Evolutionary conservation across 2,797 vertebrate species (phyloP).

Genomic region (Peromyscus nudipes): DNA sequence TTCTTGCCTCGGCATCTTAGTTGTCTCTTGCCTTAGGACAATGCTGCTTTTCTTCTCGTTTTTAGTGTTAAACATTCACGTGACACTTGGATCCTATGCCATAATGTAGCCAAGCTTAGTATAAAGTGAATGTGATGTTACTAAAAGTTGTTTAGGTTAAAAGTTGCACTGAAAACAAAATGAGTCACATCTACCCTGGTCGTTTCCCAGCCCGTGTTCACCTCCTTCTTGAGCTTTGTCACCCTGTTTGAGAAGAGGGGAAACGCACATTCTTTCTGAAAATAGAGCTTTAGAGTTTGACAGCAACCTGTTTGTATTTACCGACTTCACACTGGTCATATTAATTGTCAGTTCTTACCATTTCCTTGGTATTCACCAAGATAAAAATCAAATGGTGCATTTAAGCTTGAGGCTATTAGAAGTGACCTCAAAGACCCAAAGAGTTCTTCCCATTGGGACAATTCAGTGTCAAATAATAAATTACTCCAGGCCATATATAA

Average conservation of each 20-base stretch:
- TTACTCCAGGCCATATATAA: not conserved
- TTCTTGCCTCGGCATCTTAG: not conserved
- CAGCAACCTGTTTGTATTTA: slow-evolving; percentile 1
- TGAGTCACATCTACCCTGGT: not conserved
- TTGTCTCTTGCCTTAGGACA: not conserved
- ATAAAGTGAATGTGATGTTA: not conserved
- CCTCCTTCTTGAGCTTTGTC: not conserved
- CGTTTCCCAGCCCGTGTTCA: not conserved
- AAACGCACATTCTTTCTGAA: not conserved
- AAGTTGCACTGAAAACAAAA: not conserved
- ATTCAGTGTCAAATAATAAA: slow-evolving; percentile 22
- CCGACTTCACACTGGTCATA: not conserved
- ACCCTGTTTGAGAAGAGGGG: not conserved
- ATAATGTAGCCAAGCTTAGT: slow-evolving; percentile 11
- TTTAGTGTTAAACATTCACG: not conserved
- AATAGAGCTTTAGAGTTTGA: slow-evolving; percentile 24
- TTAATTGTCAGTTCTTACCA: not conserved
- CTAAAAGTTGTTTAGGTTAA: not conserved
- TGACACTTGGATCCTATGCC: not conserved
- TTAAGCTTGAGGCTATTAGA: slow-evolving; percentile 29
- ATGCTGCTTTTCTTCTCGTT: not conserved
- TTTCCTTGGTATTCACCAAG: slow-evolving; percentile 32
- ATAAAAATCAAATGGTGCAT: slow-evolving; percentile 6
- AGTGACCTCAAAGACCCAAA: not conserved
- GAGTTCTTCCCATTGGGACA: not conserved